Percentiles rank a stretch among this genome's conserved stretches.
Conservation (phyloP, 1,140 invertebrate genomes). For the Zaprionus nigranus region DNA sequence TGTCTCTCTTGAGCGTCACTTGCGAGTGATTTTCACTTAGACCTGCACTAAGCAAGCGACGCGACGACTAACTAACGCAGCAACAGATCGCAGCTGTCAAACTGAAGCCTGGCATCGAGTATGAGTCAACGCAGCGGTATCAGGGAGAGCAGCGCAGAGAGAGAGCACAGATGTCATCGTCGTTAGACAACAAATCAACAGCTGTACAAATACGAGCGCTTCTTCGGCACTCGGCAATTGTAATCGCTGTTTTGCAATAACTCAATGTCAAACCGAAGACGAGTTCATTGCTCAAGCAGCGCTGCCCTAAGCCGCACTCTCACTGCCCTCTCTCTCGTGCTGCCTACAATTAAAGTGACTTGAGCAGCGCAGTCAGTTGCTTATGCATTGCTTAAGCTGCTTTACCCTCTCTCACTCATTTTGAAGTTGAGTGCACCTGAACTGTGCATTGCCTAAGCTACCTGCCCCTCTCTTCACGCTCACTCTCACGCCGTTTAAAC, state of each 20-base stretch:
- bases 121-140: conserved; percentile 14
- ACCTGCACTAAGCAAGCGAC: background rate
- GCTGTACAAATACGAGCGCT: conserved; percentile 37
- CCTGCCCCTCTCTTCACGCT: no score
- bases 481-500: no score
- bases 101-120: conserved; percentile 64
- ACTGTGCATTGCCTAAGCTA: background rate
- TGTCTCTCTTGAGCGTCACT: no score
- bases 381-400: background rate
- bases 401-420: no score
- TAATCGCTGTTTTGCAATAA: no score
- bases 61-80: conserved; percentile 32
- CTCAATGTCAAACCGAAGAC: conserved; percentile 52
- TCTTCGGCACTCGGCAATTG: conserved; percentile 14
- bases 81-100: conserved; percentile 56
- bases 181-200: conserved; percentile 41
- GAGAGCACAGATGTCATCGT: conserved; percentile 16
- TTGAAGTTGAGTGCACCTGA: conserved; percentile 38
- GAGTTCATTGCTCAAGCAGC: conserved; percentile 54
- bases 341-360: background rate
- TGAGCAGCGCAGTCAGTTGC: background rate
- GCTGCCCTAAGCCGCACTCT: background rate
- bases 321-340: conserved; percentile 11
- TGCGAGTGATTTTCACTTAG: background rate
- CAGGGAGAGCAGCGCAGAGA: background rate